phyloP scores from a whole-genome alignment of 2,797 vertebrate genomes.

The Rhinoraja longicauda region DNA sequence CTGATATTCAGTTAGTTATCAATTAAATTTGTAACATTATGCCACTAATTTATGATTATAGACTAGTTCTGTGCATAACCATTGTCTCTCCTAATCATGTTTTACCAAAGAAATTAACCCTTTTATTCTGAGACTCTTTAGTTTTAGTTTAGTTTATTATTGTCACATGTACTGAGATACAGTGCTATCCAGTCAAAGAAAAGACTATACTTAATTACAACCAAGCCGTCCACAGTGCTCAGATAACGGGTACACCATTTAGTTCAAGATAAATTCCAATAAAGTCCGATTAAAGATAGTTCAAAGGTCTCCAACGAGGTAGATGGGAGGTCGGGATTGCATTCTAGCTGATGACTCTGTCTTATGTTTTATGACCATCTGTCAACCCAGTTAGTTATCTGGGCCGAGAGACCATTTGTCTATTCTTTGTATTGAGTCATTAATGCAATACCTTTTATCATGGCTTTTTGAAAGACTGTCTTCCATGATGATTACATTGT shows the following conservation, averaged over 20 bases:
- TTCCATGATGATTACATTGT: background rate
- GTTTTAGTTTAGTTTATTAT: too few species aligned
- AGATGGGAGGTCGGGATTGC: too few species aligned
- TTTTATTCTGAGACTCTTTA: background rate
- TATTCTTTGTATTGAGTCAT: background rate
- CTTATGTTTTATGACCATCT: background rate
- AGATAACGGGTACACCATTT: too few species aligned
- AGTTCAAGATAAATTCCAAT: too few species aligned
- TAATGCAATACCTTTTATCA: background rate
- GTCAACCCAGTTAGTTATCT: background rate
- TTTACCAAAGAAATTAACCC: background rate
- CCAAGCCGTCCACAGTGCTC: too few species aligned
- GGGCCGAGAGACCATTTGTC: background rate
- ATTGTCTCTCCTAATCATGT: background rate
- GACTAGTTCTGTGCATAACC: background rate
- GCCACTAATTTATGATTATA: background rate
- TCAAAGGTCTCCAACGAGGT: too few species aligned
- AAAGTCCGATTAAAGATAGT: too few species aligned
- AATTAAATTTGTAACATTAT: background rate
- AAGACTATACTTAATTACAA: too few species aligned
- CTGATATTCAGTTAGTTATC: background rate
- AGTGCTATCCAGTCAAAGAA: too few species aligned
- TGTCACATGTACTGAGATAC: too few species aligned
- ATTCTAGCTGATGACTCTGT: too few species aligned
- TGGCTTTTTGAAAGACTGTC: background rate